Base-by-base conservation (phyloP, 2,888 invertebrate genomes). In the Apomyelois bistriatella region DNA sequence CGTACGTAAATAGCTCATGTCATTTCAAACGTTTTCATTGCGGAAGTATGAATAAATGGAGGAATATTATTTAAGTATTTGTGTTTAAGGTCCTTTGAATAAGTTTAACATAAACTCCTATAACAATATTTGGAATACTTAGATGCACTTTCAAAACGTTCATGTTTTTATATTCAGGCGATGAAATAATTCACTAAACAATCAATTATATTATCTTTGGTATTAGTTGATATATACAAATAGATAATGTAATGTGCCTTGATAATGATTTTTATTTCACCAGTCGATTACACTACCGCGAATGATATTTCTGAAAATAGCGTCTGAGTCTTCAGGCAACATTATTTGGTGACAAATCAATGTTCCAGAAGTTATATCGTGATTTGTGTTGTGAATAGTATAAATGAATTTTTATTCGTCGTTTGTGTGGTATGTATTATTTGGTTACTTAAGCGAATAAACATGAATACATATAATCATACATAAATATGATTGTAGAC, bases 331-430 rank as follows among this genome's bases (percentile, higher is more conserved):
- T 10, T 35, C 10, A 9, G 13, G 13, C 30, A 32, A 13, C 30
- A 32, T 40, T 16, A 17, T 22, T 17, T 10, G 16, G 35, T 46
- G 46, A 46, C 16, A 28, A 32, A 13, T 32, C 32, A 46, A 32
- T 46, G 46, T 15, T 32, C 15, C 12, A 10, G 10, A 10, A 32
- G 32, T 46, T n/a, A 43, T 9, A 8, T 13, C 7, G 28, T 28
- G 28, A 28, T 5, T 5, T 30, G 43, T 30, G 15, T 13, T 30
- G 22, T 22, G 22, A 22, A 22, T 48, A 37, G 53, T 59, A 58
- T 62, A 61, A 65, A 79, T 79, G 77, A 70, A 68, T 67, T 66
- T 72, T 60, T 65, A 74, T 48, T 46, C 54, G 37, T 64, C 68
- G 40, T 57, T 66, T 32, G 54, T 59, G 38, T 59, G 72, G 77